Evolutionary conservation across 2,888 invertebrate genomes (phyloP).

Genomic region (Andrena bucephala): DNA sequence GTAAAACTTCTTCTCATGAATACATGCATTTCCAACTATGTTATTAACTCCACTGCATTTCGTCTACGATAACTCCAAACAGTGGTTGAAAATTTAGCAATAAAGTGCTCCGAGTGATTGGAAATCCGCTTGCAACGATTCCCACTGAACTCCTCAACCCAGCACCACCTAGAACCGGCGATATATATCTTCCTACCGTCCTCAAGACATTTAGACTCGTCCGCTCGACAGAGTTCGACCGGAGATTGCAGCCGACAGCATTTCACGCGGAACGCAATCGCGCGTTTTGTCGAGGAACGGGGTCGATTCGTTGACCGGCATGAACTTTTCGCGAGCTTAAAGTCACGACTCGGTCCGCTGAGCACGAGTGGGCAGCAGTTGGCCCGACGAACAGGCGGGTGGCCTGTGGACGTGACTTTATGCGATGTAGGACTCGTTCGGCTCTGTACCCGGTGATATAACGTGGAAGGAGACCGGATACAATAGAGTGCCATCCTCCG

Average conservation of each 20-base stretch:
- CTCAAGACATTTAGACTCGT: conserved; percentile 21
- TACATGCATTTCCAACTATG: no score
- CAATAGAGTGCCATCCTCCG: conserved; percentile 70
- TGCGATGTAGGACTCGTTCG: conserved; percentile 58
- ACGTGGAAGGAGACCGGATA: conserved; percentile 71
- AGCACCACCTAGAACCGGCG: background rate
- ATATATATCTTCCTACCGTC: background rate
- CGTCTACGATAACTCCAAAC: no score
- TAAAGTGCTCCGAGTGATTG: background rate
- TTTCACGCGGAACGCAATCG: conserved; percentile 45
- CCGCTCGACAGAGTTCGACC: background rate
- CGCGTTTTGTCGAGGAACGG: conserved; percentile 36
- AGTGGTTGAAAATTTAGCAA: no score
- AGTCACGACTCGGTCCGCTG: conserved; percentile 74
- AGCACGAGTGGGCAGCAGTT: conserved; percentile 74
- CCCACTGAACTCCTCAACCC: background rate
- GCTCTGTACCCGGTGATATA: conserved; percentile 61
- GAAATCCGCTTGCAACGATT: background rate
- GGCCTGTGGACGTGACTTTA: conserved; percentile 75
- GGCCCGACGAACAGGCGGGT: conserved; percentile 60
- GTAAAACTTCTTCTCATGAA: no score
- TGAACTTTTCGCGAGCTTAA: conserved; percentile 70
- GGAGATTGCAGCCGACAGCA: conserved; percentile 12
- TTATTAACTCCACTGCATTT: no score
- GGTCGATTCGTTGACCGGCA: conserved; percentile 55